These are phyloP conservation scores for Lucilia cuprina DNA, from an alignment of 1,140 invertebrate genomes.

Conservation along the genomic window DNA sequence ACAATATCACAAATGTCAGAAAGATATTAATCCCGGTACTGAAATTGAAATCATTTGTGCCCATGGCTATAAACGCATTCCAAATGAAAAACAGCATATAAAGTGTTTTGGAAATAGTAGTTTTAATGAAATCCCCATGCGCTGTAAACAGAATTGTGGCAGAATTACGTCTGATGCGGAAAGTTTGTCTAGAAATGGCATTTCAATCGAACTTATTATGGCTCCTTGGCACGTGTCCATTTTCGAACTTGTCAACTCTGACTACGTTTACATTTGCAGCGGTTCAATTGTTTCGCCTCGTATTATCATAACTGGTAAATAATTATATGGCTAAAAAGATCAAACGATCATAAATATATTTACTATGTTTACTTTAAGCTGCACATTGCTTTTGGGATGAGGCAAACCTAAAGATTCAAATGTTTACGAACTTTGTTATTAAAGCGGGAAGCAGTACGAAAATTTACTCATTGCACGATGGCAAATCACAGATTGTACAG, in stretches of 20 bases:
- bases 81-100: background rate
- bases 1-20: background rate
- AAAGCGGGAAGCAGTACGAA: background rate
- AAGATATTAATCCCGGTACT: background rate
- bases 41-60: background rate
- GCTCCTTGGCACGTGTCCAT: conserved; percentile 1
- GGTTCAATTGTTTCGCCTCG: conserved; percentile 60
- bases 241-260: background rate
- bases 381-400: conserved; percentile 19
- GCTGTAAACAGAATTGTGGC: background rate
- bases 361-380: background rate
- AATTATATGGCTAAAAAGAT: no score
- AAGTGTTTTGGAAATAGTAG: background rate
- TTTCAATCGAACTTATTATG: background rate
- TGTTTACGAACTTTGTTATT: background rate
- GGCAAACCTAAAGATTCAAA: background rate
- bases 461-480: background rate
- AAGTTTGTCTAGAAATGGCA: background rate
- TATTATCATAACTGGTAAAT: conserved; percentile 46
- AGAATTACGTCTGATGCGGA: no score
- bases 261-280: conserved; percentile 60
- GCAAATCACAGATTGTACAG: background rate
- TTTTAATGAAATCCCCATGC: background rate
- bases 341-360: no score
- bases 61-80: background rate